Percentiles rank a stretch among this genome's conserved stretches.
phyloP scores from a whole-genome alignment of 2,113 vertebrate genomes.

The Aldabrachelys gigantea region DNA sequence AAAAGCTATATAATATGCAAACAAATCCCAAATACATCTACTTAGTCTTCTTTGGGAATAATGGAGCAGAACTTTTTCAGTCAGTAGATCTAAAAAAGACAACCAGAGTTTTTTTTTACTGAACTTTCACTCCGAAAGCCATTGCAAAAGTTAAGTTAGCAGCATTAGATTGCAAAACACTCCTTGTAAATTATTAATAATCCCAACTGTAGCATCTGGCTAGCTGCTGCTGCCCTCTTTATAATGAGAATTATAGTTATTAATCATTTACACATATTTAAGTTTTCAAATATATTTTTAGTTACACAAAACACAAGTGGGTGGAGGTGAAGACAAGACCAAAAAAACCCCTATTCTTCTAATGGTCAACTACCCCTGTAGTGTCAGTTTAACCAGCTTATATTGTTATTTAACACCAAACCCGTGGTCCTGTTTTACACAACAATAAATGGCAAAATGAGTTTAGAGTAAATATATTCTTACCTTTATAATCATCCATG shows the following conservation, averaged over 20 bases:
- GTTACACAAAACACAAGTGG: background rate
- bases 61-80: background rate
- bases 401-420: background rate
- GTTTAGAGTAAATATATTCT: background rate
- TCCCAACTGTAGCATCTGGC: background rate
- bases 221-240: background rate
- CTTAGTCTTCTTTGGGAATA: background rate
- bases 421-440: background rate
- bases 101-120: background rate
- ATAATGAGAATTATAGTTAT: slow-evolving; percentile 38
- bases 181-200: slow-evolving; percentile 65
- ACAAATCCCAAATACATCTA: fast-evolving
- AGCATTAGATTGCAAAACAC: slow-evolving; percentile 57
- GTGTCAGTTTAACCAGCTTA: background rate
- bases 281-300: background rate
- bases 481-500: background rate
- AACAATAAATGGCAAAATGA: background rate
- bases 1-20: background rate
- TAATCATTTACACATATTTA: slow-evolving; percentile 11
- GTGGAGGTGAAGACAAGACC: background rate
- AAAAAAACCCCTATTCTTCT: background rate
- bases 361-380: too few species aligned
- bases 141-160: slow-evolving; percentile 57
- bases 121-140: slow-evolving; percentile 22
- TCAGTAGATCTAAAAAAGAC: slow-evolving; percentile 36